These are phyloP conservation scores for Oegoconia quadripuncta DNA, from an alignment of 2,888 invertebrate species.

Conservation along the genomic window DNA sequence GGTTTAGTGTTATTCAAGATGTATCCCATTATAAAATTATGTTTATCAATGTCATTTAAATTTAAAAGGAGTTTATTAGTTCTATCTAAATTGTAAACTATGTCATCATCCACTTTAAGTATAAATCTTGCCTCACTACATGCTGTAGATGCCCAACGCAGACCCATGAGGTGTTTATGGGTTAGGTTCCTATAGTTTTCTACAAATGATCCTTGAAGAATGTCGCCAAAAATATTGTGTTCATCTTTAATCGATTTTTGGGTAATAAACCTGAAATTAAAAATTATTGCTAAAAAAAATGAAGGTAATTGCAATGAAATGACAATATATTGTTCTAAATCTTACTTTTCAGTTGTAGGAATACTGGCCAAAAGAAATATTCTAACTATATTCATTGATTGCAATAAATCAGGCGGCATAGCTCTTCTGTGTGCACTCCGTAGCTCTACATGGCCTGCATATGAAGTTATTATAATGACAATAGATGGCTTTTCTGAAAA, in stretches of 20 bases:
- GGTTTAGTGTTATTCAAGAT: constrained; percentile 82
- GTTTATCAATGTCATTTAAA: constrained; percentile 21
- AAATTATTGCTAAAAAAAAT: too few relatives aligned
- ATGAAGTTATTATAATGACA: constrained; percentile 85
- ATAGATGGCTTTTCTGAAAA: constrained; percentile 45
- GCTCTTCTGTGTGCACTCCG: constrained; percentile 85
- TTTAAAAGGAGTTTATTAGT: constrained; percentile 36
- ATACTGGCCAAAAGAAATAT: constrained; percentile 84
- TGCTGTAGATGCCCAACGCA: constrained; percentile 84
- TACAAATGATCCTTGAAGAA: constrained; percentile 86
- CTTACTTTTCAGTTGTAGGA: constrained; percentile 69
- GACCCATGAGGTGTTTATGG: constrained; percentile 89
- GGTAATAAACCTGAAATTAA: constrained; percentile 50
- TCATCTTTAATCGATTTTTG: constrained; percentile 82
- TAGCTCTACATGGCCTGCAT: constrained; percentile 84
- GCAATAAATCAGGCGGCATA: constrained; percentile 78
- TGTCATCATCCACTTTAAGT: constrained; percentile 91
- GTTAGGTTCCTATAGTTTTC: constrained; percentile 91
- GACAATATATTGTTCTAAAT: too few relatives aligned
- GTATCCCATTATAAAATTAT: constrained; percentile 80
- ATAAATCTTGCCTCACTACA: constrained; percentile 82
- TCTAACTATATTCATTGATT: constrained; percentile 78
- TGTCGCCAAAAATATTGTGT: constrained; percentile 81
- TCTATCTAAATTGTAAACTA: constrained; percentile 84
- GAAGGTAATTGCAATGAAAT: too few relatives aligned